Percentiles rank a stretch among this genome's conserved stretches.
Evolutionary conservation across 2,797 vertebrate genomes (phyloP).

Genomic region (Oceanodroma leucorhoa): DNA sequence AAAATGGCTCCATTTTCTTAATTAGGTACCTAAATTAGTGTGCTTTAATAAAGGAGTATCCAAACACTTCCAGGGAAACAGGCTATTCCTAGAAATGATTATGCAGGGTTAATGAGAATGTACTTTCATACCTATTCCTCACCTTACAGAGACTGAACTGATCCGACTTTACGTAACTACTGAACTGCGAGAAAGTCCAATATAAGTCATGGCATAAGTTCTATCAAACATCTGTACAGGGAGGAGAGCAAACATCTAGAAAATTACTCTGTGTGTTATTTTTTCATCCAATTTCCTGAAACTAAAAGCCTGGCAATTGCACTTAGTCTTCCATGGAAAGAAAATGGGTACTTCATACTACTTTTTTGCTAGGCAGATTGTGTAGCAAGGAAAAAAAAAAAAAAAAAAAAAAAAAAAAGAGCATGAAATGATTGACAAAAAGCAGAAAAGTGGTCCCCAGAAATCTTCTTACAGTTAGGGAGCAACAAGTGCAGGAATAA

Average conservation of each 20-base stretch:
- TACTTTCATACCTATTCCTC: background rate
- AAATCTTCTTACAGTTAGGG: background rate
- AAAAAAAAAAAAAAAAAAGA: background rate
- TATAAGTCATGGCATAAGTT: background rate
- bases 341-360: background rate
- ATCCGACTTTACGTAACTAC: background rate
- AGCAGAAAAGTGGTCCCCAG: background rate
- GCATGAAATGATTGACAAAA: background rate
- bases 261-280: background rate
- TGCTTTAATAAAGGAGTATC: background rate
- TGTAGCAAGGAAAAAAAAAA: background rate
- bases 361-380: background rate
- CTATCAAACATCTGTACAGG: background rate
- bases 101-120: background rate
- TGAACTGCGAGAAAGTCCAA: background rate
- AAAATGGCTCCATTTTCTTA: background rate
- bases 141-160: background rate
- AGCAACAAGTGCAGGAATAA: background rate
- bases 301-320: background rate
- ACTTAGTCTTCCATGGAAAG: background rate
- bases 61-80: background rate
- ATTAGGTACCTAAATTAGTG: background rate
- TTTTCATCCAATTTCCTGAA: background rate
- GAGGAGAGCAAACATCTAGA: background rate
- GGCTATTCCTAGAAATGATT: background rate